Base-by-base conservation (phyloP, 2,797 vertebrate species). In the Cynopterus sphinx region DNA sequence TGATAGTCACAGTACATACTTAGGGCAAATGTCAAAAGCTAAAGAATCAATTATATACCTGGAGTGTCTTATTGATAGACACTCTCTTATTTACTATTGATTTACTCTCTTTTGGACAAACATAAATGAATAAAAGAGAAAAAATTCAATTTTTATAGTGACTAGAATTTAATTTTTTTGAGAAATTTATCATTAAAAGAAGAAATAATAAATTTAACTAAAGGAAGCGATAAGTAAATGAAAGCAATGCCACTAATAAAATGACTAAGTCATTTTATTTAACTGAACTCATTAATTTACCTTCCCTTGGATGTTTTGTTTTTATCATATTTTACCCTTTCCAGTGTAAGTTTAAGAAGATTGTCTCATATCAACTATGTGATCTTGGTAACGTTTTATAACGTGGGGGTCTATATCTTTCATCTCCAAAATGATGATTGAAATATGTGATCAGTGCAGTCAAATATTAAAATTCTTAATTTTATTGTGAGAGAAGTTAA, bases 21-120 rank as follows among this genome's bases (percentile, higher is more conserved):
- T 93, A 70, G 39, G 82, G 36, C 0, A 97, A 97, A 96, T 96
- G 61, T 95, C 81, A 96, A 95, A 98, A 98, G 36, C 24, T 91
- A 81, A 70, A 96, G 68, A 95, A 94, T 68, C 65, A 28, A 6
- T 74, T 70, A 57, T 61, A 6, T 86, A 9, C 46, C 93, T 28
- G 61, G 57, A 84, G 11, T 46, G 28, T 94, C 9, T 41, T 92
- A 97, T 88, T 97, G 96, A 96, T 63, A 77, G 51, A 36, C 15
- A 26, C 24, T 98, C 96, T 96, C 75, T 95, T 91, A 67, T 74
- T 68, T 51, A 74, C 5, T 96, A 96, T 97, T 96, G 95, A 97
- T 97, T 90, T 88, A 6, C 9, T 96, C 13, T 89, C 49, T 94
- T 0, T 22, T 85, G 57, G 19, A 87, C 0, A 3, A 51, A 61